These are phyloP conservation scores for Elaeidobius kamerunicus DNA, from an alignment of 2,888 invertebrate species.

Conservation along the genomic window DNA sequence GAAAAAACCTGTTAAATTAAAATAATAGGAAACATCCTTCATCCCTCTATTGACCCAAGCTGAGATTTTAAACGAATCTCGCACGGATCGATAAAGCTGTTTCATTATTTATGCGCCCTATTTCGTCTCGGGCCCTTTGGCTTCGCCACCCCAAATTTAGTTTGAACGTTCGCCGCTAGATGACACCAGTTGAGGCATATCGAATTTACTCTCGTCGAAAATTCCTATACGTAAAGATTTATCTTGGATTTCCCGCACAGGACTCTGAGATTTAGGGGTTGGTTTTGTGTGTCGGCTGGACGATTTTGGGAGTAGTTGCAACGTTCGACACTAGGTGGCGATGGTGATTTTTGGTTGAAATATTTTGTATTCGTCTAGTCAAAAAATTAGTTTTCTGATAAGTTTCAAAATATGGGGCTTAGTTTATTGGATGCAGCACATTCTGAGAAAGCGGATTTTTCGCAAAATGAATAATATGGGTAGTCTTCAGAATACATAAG, in stretches of 20 bases:
- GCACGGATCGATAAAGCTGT: no score
- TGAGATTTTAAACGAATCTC: no score
- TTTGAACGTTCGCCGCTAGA: slow-evolving; percentile 41
- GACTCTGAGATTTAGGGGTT: not conserved
- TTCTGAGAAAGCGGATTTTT: no score
- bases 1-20: no score
- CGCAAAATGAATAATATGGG: no score
- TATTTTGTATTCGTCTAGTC: not conserved
- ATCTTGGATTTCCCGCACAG: no score
- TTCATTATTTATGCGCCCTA: slow-evolving; percentile 26
- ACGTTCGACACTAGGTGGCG: no score
- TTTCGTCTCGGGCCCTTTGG: slow-evolving; percentile 44
- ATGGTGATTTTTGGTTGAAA: slow-evolving; percentile 10
- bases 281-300: slow-evolving; percentile 4
- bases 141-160: slow-evolving; percentile 42
- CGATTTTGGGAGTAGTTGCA: slow-evolving; percentile 8
- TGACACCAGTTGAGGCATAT: slow-evolving; percentile 27
- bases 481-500: no score
- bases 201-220: slow-evolving; percentile 15
- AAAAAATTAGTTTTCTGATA: not conserved
- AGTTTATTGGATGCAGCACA: no score
- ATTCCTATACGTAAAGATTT: slow-evolving; percentile 8
- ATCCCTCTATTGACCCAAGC: no score
- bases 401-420: no score
- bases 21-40: no score